A percentile compares a stretch with the other conserved stretches of the same genome.
These are phyloP conservation scores for Bombus turneri DNA, from an alignment of 1,140 invertebrate genomes.

Conservation along the genomic window DNA sequence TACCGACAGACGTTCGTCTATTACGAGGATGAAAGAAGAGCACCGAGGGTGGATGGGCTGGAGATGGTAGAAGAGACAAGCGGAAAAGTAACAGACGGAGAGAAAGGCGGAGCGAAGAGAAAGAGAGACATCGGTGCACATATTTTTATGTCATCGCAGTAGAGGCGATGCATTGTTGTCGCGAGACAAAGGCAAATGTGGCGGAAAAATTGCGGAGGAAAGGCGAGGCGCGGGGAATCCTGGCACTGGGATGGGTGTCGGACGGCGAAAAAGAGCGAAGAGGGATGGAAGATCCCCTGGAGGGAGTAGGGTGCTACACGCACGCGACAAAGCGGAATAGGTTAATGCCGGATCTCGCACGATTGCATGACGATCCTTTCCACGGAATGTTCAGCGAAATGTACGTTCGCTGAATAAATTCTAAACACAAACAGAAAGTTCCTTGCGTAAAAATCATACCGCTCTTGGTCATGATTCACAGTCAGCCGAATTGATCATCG, in stretches of 20 bases:
- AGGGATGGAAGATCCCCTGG: constrained; percentile 58
- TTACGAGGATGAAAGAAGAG: constrained; percentile 14
- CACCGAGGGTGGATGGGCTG: constrained; percentile 39
- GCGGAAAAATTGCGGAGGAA: constrained; percentile 81
- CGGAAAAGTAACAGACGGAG: constrained; percentile 60
- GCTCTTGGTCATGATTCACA: not conserved
- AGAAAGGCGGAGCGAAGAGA: constrained; percentile 48
- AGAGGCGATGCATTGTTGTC: constrained; percentile 81
- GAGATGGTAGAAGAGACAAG: constrained; percentile 54
- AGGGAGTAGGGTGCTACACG: constrained; percentile 47
- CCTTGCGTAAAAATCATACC: not conserved
- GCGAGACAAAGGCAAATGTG: constrained; percentile 83
- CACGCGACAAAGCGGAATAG: constrained; percentile 73
- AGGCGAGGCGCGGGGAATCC: constrained; percentile 69
- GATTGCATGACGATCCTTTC: constrained; percentile 70
- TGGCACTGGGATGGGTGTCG: constrained; percentile 64
- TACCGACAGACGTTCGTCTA: constrained; percentile 41
- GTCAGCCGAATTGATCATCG: not conserved
- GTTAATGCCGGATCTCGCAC: constrained; percentile 75
- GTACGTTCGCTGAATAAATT: constrained; percentile 59
- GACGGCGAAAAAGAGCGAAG: constrained; percentile 63
- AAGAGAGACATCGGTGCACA: constrained; percentile 73
- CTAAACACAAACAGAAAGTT: constrained; percentile 35
- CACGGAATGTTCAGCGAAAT: constrained; percentile 60
- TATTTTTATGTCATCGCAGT: constrained; percentile 82